Percentiles rank a stretch among this genome's conserved stretches.
Evolutionary conservation across 2,797 vertebrate species (phyloP).

Genomic region (Chrosomus eos): DNA sequence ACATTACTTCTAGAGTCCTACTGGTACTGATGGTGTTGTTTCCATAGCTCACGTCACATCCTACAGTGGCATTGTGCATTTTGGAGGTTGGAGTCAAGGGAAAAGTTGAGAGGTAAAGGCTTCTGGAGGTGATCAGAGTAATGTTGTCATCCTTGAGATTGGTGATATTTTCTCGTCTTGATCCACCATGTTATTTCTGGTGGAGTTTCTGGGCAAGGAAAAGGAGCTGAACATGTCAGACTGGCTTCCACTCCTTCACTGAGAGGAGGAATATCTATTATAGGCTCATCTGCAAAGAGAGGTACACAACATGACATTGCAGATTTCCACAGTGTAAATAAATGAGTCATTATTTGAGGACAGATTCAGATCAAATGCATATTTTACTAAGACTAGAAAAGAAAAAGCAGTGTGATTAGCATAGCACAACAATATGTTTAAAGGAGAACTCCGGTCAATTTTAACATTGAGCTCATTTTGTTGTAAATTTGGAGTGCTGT

Average conservation of each 20-base stretch:
- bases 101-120: conserved; percentile 55
- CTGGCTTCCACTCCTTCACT: conserved; percentile 53
- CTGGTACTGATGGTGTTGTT: conserved; percentile 31
- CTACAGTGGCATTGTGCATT: conserved; percentile 38
- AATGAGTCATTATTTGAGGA: not conserved
- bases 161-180: not conserved
- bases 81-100: conserved; percentile 54
- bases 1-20: conserved; percentile 43
- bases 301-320: not conserved
- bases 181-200: conserved; percentile 62
- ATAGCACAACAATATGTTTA: no score
- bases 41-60: conserved; percentile 56
- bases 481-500: no score
- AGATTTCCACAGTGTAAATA: not conserved
- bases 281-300: not conserved
- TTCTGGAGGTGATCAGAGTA: not conserved
- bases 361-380: no score
- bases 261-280: conserved; percentile 43
- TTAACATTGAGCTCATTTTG: no score
- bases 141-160: conserved; percentile 23
- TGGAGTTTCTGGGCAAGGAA: conserved; percentile 59
- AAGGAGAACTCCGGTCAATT: no score
- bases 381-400: not conserved
- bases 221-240: conserved; percentile 68
- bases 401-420: not conserved